Evolutionary conservation across 2,113 vertebrate species (phyloP).

Genomic region (Butastur rufipennis): DNA sequence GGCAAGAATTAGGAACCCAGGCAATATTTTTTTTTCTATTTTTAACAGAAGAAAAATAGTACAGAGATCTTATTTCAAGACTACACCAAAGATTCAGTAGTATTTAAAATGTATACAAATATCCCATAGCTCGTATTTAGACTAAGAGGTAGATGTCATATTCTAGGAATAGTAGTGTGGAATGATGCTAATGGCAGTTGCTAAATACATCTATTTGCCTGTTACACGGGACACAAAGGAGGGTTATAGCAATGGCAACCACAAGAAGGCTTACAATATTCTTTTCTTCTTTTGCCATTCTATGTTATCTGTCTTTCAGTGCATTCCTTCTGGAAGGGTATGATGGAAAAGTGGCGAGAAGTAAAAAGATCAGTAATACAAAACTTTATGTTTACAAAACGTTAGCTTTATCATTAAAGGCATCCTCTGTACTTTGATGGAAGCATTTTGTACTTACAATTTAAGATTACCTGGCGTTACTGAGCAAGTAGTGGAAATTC

Average conservation of each 20-base stretch:
- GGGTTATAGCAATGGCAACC: not conserved
- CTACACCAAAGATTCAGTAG: not conserved
- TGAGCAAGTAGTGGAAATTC: slow-evolving; percentile 47
- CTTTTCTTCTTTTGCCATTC: slow-evolving; percentile 39
- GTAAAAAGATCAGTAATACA: slow-evolving; percentile 39
- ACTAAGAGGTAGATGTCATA: slow-evolving; percentile 79
- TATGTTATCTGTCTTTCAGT: slow-evolving; percentile 47
- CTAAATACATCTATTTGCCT: slow-evolving; percentile 28
- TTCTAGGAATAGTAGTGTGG: slow-evolving; percentile 61
- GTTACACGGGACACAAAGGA: slow-evolving; percentile 18
- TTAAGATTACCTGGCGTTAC: slow-evolving; percentile 21
- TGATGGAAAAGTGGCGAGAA: slow-evolving; percentile 37
- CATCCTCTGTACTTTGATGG: slow-evolving; percentile 40
- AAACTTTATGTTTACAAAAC: slow-evolving; percentile 10
- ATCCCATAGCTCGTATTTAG: slow-evolving; percentile 75
- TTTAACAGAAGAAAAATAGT: not conserved
- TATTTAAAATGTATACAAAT: slow-evolving; percentile 63
- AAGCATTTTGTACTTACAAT: slow-evolving; percentile 61
- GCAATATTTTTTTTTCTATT: not conserved
- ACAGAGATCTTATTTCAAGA: not conserved
- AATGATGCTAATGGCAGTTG: slow-evolving; percentile 9
- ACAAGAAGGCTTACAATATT: slow-evolving; percentile 11
- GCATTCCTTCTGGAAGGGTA: slow-evolving; percentile 68
- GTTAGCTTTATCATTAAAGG: slow-evolving; percentile 37
- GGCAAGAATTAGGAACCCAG: not conserved